These are phyloP conservation scores for Epinephelus cyanopodus DNA, from an alignment of 2,113 vertebrate species.

Conservation along the genomic window DNA sequence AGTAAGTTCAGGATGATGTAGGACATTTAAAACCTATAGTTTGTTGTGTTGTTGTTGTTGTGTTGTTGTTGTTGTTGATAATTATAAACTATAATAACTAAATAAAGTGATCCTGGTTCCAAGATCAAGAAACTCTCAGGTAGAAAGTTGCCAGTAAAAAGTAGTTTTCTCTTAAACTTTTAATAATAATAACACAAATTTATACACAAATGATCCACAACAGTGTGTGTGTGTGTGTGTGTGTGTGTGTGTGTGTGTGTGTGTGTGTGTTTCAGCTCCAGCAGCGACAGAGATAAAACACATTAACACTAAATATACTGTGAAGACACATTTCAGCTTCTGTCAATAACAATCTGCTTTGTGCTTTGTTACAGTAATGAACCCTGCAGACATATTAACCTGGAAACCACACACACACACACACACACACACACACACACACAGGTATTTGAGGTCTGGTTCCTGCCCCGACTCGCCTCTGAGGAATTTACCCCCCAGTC, in stretches of 20 bases:
- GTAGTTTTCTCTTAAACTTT: too few relatives aligned
- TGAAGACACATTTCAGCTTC: neutral
- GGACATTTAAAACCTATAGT: too few relatives aligned
- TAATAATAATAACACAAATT: too few relatives aligned
- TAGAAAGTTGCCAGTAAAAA: too few relatives aligned
- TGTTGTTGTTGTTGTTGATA: too few relatives aligned
- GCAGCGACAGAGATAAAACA: neutral
- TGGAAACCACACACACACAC: slow-evolving; percentile 28
- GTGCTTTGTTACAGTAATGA: neutral
- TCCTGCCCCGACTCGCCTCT: slow-evolving; percentile 68
- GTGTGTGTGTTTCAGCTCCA: neutral
- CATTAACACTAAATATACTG: neutral
- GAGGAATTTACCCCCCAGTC: slow-evolving; percentile 58
- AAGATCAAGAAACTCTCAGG: too few relatives aligned
- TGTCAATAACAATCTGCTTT: neutral
- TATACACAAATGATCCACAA: too few relatives aligned
- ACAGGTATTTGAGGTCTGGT: slow-evolving; percentile 31
- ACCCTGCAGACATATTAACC: slow-evolving; percentile 17
- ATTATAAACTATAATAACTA: too few relatives aligned
- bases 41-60: too few relatives aligned
- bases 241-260: slow-evolving; percentile 7
- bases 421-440: slow-evolving; percentile 14
- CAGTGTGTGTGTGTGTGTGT: neutral
- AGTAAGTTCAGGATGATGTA: too few relatives aligned
- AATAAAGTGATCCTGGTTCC: too few relatives aligned